phyloP scores from a whole-genome alignment of 2,888 invertebrate genomes.

The Lycaena phlaeas region DNA sequence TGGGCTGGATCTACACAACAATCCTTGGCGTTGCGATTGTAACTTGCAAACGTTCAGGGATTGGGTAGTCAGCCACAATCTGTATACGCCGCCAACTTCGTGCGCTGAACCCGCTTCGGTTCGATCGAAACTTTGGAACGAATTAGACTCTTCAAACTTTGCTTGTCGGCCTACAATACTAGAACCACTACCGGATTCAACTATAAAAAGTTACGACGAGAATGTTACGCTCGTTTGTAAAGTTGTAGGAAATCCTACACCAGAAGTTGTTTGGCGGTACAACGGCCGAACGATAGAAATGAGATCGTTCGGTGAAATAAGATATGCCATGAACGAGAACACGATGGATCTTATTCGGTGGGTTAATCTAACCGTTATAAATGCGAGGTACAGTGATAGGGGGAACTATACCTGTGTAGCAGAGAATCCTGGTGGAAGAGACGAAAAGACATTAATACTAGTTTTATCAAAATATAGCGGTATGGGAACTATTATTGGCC shows the following conservation, averaged over 20 bases:
- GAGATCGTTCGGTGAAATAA: conserved; percentile 59
- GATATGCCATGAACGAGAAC: conserved; percentile 60
- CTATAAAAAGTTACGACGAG: conserved; percentile 77
- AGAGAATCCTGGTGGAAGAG: conserved; percentile 85
- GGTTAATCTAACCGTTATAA: conserved; percentile 80
- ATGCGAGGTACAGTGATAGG: conserved; percentile 76
- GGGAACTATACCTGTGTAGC: conserved; percentile 87
- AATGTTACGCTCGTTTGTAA: conserved; percentile 84
- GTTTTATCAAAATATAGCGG: conserved; percentile 64
- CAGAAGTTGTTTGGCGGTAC: conserved; percentile 82
- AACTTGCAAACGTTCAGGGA: conserved; percentile 84
- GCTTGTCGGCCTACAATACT: conserved; percentile 87
- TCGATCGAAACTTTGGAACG: conserved; percentile 81
- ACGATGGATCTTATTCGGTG: conserved; percentile 67
- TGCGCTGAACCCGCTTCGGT: conserved; percentile 80
- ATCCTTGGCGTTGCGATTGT: conserved; percentile 93
- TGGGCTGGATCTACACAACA: conserved; percentile 83
- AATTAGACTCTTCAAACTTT: conserved; percentile 80
- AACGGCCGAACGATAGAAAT: conserved; percentile 76
- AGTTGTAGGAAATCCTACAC: conserved; percentile 83
- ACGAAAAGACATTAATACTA: conserved; percentile 82
- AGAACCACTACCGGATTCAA: conserved; percentile 73
- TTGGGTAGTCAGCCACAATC: conserved; percentile 80
- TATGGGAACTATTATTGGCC: conserved; percentile 50
- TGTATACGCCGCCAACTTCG: conserved; percentile 83